Evolutionary conservation across 2,113 vertebrate genomes (phyloP).

Genomic region (Xiphorhynchus elegans): DNA sequence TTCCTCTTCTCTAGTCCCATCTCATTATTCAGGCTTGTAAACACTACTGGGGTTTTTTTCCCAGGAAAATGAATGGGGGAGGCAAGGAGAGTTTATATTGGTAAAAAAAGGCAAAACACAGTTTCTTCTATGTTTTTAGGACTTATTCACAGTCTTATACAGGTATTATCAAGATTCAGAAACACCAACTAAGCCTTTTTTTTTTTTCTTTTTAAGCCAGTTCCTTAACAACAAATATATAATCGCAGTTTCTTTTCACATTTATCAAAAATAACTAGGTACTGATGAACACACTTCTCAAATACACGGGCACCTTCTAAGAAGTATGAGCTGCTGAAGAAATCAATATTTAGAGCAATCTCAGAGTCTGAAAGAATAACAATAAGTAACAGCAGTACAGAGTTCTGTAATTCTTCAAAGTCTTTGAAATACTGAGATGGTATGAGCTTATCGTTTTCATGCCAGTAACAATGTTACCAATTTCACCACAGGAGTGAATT

Average conservation of each 20-base stretch:
- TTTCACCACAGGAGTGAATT: not conserved
- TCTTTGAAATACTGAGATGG: not conserved
- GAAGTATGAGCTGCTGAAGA: slow-evolving; percentile 3
- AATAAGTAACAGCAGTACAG: not conserved
- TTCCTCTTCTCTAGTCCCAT: not conserved
- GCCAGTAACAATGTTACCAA: not conserved
- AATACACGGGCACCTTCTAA: slow-evolving; percentile 28
- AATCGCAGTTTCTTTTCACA: not conserved
- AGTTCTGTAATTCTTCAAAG: not conserved
- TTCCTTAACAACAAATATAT: not conserved
- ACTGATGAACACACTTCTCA: not conserved
- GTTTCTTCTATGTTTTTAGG: not conserved
- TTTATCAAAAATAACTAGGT: not conserved
- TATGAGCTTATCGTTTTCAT: not conserved
- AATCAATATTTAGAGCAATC: slow-evolving; percentile 61
- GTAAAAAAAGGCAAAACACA: not conserved
- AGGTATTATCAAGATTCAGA: not conserved
- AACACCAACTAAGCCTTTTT: not conserved
- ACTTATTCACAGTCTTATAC: not conserved
- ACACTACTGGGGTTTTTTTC: not conserved
- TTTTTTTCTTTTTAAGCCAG: not conserved
- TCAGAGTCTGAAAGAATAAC: slow-evolving; percentile 52
- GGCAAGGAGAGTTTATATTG: not conserved
- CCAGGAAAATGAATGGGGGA: not conserved
- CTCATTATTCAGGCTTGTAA: not conserved